Conservation (phyloP, 2,113 vertebrate species). For the Polypterus bichir region DNA sequence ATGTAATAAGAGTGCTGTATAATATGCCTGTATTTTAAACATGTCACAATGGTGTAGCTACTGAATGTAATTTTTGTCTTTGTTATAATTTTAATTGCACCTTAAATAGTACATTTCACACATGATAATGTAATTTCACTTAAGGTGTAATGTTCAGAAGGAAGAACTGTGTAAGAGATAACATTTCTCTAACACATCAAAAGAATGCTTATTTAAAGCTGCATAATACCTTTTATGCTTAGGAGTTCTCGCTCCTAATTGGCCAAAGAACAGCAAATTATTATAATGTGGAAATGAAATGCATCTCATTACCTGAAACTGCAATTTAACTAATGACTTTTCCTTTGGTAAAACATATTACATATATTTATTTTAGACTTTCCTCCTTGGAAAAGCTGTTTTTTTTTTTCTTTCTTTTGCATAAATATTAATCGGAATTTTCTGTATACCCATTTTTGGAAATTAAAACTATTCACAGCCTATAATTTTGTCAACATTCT, state of each 20-base stretch:
- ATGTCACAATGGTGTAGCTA: neutral
- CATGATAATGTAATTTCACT: neutral
- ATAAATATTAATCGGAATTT: too few relatives aligned
- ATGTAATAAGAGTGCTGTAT: neutral
- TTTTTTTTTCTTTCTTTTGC: too few relatives aligned
- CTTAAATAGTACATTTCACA: conserved; percentile 1
- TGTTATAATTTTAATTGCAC: neutral
- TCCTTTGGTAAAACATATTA: neutral
- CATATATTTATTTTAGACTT: too few relatives aligned
- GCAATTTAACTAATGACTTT: neutral
- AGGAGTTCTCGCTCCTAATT: neutral
- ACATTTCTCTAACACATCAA: neutral
- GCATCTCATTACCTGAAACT: neutral
- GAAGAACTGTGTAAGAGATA: neutral
- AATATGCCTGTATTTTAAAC: neutral
- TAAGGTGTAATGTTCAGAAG: neutral
- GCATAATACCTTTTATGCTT: neutral
- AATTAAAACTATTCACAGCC: too few relatives aligned
- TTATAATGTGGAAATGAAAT: neutral
- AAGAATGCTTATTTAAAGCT: neutral
- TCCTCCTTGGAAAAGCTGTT: too few relatives aligned
- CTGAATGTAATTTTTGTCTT: neutral
- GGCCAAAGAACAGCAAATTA: neutral
- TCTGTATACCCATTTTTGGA: too few relatives aligned
- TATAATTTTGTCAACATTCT: too few relatives aligned